Conservation (phyloP, 2,888 invertebrate species). For the Metopia argyrocephala region DNA sequence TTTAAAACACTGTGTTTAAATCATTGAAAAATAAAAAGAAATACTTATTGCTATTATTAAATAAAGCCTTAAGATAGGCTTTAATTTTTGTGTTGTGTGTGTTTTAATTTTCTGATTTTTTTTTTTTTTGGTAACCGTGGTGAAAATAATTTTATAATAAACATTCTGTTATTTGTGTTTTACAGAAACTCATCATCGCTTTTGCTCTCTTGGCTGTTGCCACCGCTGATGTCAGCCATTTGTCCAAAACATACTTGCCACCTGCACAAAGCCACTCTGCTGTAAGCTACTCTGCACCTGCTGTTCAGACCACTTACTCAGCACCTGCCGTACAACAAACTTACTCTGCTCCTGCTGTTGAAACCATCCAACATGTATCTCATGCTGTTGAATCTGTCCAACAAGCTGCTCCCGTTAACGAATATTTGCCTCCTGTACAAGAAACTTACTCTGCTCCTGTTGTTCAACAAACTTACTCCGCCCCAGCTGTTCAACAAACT, state of each 20-base stretch:
- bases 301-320: conserved; percentile 24
- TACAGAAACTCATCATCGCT: conserved; percentile 75
- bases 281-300: conserved; percentile 70
- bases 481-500: conserved; percentile 46
- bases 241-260: conserved; percentile 72
- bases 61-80: conserved; percentile 33
- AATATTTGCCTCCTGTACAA: conserved; percentile 70
- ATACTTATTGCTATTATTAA: background rate
- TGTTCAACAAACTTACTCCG: conserved; percentile 19
- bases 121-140: too few species aligned
- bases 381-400: conserved; percentile 63
- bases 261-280: conserved; percentile 64
- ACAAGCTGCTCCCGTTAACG: conserved; percentile 65
- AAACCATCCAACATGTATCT: conserved; percentile 59
- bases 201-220: conserved; percentile 73
- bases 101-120: background rate
- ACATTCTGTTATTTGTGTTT: conserved; percentile 27
- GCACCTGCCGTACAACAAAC: conserved; percentile 35
- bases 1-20: conserved; percentile 3
- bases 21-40: too few species aligned
- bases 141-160: background rate
- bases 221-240: conserved; percentile 76
- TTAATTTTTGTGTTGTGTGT: background rate
- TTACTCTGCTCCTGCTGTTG: conserved; percentile 44
- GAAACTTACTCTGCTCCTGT: conserved; percentile 28